These are phyloP conservation scores for Pseudoips prasinana DNA, from an alignment of 2,888 invertebrate genomes.

Conservation along the genomic window DNA sequence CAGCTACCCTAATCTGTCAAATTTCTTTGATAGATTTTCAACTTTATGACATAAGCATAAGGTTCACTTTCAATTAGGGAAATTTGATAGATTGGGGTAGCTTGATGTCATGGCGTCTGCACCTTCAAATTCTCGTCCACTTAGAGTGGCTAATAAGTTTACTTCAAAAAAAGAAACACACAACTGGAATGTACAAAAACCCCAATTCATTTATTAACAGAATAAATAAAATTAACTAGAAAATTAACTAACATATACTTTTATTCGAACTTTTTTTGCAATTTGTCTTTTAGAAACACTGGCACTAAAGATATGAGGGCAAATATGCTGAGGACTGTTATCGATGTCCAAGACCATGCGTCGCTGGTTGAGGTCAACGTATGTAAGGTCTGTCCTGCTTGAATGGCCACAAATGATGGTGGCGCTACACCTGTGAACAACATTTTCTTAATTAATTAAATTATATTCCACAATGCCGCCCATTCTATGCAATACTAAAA, in stretches of 20 bases:
- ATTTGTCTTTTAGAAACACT: constrained; percentile 90
- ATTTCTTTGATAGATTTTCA: too few species aligned
- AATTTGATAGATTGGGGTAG: too few species aligned
- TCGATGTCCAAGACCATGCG: constrained; percentile 94
- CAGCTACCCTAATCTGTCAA: too few species aligned
- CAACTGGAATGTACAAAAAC: constrained; percentile 53
- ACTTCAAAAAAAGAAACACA: constrained; percentile 26
- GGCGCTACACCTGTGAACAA: constrained; percentile 93
- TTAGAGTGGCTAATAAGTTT: too few species aligned
- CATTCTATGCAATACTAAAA: background rate
- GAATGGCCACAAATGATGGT: constrained; percentile 98
- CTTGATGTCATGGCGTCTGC: too few species aligned
- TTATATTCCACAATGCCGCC: background rate
- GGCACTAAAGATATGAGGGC: constrained; percentile 93
- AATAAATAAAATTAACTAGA: constrained; percentile 59
- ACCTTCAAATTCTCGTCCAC: too few species aligned
- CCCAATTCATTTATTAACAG: constrained; percentile 47
- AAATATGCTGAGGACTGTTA: constrained; percentile 88
- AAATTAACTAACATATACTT: constrained; percentile 43
- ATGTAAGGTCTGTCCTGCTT: constrained; percentile 98
- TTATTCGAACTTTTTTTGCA: constrained; percentile 90
- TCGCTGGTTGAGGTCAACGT: constrained; percentile 94
- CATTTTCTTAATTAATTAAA: too few species aligned
- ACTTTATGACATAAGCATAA: too few species aligned
- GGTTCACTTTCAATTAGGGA: too few species aligned